Evolutionary conservation across 2,113 vertebrate genomes (phyloP).

Genomic region (Aix galericulata): DNA sequence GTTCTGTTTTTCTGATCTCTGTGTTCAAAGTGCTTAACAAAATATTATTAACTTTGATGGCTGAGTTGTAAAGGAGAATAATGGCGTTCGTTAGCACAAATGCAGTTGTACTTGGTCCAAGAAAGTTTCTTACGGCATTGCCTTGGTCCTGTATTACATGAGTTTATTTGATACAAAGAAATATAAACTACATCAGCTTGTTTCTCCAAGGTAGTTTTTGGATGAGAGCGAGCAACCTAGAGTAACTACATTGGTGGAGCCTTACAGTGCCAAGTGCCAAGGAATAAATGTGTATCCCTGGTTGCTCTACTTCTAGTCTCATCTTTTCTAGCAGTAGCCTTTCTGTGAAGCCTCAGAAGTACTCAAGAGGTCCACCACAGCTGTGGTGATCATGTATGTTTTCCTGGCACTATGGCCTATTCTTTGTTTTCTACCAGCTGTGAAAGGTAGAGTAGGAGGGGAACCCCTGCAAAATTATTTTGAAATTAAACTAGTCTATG

Average conservation of each 20-base stretch:
- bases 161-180: background rate
- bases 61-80: background rate
- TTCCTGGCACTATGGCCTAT: background rate
- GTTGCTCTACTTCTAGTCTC: background rate
- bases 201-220: background rate
- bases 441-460: background rate
- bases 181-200: background rate
- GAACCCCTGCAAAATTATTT: background rate
- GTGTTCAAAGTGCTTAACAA: background rate
- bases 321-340: background rate
- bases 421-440: background rate
- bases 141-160: background rate
- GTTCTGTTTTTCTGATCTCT: background rate
- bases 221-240: background rate
- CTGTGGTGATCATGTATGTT: fast-evolving
- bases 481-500: background rate
- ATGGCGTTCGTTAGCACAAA: background rate
- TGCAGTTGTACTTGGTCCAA: background rate
- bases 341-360: background rate
- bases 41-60: background rate
- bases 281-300: fast-evolving
- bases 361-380: background rate
- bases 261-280: background rate
- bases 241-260: background rate
- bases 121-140: background rate